phyloP scores from a whole-genome alignment of 2,113 vertebrate genomes.

The Benitochromis conjunctus region DNA sequence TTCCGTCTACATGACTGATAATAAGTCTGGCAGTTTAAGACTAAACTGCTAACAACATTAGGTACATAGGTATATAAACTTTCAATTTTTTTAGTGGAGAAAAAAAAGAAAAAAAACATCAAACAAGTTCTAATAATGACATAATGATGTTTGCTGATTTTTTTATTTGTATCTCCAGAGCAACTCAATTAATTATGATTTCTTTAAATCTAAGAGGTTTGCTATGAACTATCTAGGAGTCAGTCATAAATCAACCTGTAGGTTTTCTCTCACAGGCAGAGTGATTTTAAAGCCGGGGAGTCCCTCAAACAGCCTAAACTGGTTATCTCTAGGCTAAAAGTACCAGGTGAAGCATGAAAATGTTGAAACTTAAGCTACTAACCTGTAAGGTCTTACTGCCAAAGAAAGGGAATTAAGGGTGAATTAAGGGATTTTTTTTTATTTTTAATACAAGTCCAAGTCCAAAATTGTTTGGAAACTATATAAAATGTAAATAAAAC shows the following conservation, averaged over 20 bases:
- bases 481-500: too few species aligned
- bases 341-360: background rate
- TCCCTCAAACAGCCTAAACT: background rate
- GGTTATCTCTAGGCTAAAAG: background rate
- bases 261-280: background rate
- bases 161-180: background rate
- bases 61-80: background rate
- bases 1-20: background rate
- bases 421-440: too few species aligned
- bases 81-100: background rate
- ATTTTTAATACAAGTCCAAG: too few species aligned
- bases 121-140: background rate
- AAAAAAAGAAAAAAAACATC: background rate
- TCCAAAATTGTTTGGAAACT: too few species aligned
- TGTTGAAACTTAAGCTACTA: too few species aligned
- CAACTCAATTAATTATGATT: background rate
- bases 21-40: background rate
- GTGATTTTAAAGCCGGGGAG: background rate
- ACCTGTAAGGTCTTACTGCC: too few species aligned
- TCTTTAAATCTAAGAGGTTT: background rate
- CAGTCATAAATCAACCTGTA: background rate
- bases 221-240: background rate
- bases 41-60: background rate
- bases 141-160: background rate
- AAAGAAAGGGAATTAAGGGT: too few species aligned